Evolutionary conservation across 2,888 invertebrate species (phyloP).

Genomic region (Lasioglossum villosulum): DNA sequence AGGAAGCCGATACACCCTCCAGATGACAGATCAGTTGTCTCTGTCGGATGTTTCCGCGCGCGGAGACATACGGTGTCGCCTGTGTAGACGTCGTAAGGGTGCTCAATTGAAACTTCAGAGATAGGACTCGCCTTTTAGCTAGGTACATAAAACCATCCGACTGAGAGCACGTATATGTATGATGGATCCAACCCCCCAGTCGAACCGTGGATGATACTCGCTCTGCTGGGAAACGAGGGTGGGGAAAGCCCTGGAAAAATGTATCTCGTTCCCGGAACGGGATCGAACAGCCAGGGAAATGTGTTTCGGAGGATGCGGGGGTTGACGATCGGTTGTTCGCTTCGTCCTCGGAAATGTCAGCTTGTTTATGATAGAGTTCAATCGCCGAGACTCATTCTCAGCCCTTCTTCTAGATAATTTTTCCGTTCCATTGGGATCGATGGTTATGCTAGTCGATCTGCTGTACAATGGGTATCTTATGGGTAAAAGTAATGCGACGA

Average conservation of each 20-base stretch:
- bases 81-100: slow-evolving; percentile 27
- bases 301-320: slow-evolving; percentile 7
- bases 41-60: slow-evolving; percentile 23
- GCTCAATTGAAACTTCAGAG: slow-evolving; percentile 53
- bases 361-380: slow-evolving; percentile 27
- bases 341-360: slow-evolving; percentile 1
- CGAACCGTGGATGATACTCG: slow-evolving; percentile 31
- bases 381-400: not conserved
- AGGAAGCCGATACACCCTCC: slow-evolving; percentile 59
- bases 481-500: not conserved
- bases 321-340: not conserved
- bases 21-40: slow-evolving; percentile 59
- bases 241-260: slow-evolving; percentile 24
- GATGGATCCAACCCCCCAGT: slow-evolving; percentile 13
- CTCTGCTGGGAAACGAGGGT: not conserved
- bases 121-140: slow-evolving; percentile 47
- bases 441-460: not conserved
- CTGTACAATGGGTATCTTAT: not conserved
- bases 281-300: not conserved
- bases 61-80: slow-evolving; percentile 13
- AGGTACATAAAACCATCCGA: slow-evolving; percentile 14
- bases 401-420: not conserved
- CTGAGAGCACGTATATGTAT: slow-evolving; percentile 12
- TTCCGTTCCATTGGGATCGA: not conserved
- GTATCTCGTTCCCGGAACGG: slow-evolving; percentile 34